phyloP scores from a whole-genome alignment of 2,113 vertebrate species.

The Indicator maculatus region DNA sequence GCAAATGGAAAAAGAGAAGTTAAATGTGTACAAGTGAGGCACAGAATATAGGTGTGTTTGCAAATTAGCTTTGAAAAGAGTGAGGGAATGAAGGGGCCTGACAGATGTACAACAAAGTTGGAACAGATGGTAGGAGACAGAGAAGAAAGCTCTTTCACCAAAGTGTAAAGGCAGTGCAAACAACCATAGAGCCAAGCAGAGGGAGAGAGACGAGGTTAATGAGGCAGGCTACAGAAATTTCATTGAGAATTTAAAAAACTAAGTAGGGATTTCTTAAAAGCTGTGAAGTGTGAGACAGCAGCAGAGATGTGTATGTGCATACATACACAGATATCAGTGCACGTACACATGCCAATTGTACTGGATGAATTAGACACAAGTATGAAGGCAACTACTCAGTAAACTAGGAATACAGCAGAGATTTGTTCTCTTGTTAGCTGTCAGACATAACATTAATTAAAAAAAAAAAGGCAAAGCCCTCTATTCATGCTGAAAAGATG shows the following conservation, averaged over 20 bases:
- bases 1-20: not conserved
- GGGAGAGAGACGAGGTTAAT: not conserved
- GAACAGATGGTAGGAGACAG: not conserved
- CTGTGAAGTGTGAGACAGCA: not conserved
- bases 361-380: not conserved
- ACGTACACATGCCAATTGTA: not conserved
- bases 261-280: not conserved
- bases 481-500: not conserved
- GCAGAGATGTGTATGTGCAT: not conserved
- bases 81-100: not conserved
- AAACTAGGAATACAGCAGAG: not conserved
- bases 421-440: not conserved
- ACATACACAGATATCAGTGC: not conserved
- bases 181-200: not conserved
- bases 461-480: not conserved
- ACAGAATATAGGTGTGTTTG: not conserved
- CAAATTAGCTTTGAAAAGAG: not conserved
- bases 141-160: not conserved
- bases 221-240: slow-evolving; percentile 7
- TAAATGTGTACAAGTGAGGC: not conserved
- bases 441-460: not conserved
- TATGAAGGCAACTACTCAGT: not conserved
- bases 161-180: not conserved
- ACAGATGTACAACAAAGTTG: not conserved
- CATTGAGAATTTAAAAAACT: not conserved